Evolutionary conservation across 2,888 invertebrate species (phyloP).

Genomic region (Tenodera sinensis): DNA sequence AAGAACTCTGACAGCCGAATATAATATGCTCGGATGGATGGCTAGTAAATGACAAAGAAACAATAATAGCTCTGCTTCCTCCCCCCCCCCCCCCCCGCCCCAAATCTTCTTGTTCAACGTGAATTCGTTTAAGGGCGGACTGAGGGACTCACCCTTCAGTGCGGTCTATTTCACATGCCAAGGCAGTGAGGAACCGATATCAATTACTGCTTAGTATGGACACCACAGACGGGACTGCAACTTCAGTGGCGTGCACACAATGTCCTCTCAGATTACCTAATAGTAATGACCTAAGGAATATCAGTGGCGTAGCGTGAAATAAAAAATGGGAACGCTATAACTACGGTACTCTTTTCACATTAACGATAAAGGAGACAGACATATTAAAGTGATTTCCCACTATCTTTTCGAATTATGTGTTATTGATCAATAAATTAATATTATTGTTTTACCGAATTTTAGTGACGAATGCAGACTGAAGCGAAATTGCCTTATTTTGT

Average conservation of each 20-base stretch:
- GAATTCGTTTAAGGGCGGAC: constrained; percentile 13
- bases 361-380: too few species aligned
- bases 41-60: constrained; percentile 8
- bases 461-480: too few species aligned
- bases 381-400: too few species aligned
- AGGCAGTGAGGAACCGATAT: constrained; percentile 12
- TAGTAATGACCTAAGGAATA: too few species aligned
- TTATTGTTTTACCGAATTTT: too few species aligned
- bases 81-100: neutral
- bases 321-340: too few species aligned
- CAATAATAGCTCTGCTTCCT: neutral
- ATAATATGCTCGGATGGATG: neutral
- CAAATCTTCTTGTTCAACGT: neutral
- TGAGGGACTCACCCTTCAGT: neutral
- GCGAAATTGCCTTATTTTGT: too few species aligned
- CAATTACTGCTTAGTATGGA: constrained; percentile 23
- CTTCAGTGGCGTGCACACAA: neutral
- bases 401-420: too few species aligned
- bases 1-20: neutral
- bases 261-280: too few species aligned
- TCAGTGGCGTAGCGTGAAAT: too few species aligned
- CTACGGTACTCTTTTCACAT: too few species aligned
- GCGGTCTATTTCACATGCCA: constrained; percentile 11
- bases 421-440: too few species aligned
- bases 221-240: neutral